Base-by-base conservation (phyloP, 2,888 invertebrate genomes). In the Lagria hirta region DNA sequence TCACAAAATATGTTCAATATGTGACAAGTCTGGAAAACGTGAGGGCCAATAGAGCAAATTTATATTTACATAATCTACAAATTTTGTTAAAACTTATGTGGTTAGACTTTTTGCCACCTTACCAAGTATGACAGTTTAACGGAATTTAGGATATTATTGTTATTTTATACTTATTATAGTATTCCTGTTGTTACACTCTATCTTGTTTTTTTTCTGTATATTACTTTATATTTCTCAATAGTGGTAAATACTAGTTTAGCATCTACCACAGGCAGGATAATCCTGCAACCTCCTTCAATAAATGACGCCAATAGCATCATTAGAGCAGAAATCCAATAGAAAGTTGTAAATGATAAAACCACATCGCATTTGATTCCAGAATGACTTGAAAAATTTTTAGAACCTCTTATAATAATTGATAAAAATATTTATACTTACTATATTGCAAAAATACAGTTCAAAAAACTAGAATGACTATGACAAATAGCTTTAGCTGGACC, bases 401-500 rank as follows among this genome's bases (percentile, higher is more conserved):
- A 4, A 8, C 7, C 8, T 10, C 5, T 4, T 24, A 4, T 5
- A 8, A 24, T 5, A 5, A 24, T 8, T 6, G 13, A 16, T 4
- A 12, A 15, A 20, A 21, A 21, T 21, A 16, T n/a, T 4, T 16
- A 22, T 30, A 37, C 36, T 48, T 38, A 51, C 51, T 30, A 2
- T 3, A 28, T 23, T 11, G 38, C 14, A 13, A 41, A 30, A 7
- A 18, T 24, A 1, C 28, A 35, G 34, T 49, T 33, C 4, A 53
- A 21, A 8, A 56, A 22, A n/a, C 51, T 52, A 17, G 36, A 53
- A 43, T 57, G 52, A 4, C 61, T 59, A 2, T 60, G 28, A 35
- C 61, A 60, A n/a, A 66, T 57, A 15, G 60, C 64, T 50, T 68
- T 68, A 1, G 66, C 62, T 10, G 58, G 29, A 6, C 65, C 65